Base-by-base conservation (phyloP, 2,888 invertebrate genomes). In the Embidobia sp. region DNA sequence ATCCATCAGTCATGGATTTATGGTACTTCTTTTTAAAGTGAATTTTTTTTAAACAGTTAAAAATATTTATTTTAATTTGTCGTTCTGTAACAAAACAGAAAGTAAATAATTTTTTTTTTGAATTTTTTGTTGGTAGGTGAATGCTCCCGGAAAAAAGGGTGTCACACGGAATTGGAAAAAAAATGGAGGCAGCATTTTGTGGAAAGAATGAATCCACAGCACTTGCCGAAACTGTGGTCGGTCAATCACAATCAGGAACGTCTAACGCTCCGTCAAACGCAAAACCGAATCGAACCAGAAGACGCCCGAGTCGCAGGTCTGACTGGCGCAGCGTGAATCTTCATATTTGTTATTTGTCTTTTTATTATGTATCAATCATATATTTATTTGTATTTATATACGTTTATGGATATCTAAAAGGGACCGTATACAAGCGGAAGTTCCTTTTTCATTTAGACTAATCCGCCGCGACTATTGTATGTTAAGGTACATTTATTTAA, bases 181-280 rank as follows among this genome's bases (percentile, higher is more conserved):
- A 82, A 93, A 70, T 96, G 96, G 96, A 90, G 96, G 6, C 90
- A 93, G 80, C 94, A 96, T 87, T 96, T 96, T 87, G 84, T 96
- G 1, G 85, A 90, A 0, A 91, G 91, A 1, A 96, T 96, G 96
- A 87, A 92, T 51, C 96, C 96, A 0, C 89, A 91, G 76, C 92
- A 90, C 88, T 90, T 96, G 87, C 96, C 96, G 0, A 89, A 91
- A 1, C 89, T 94, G 51, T 96, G 96, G 96, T 95, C 95, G 18
- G 90, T 95, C 15, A 92, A 92, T 81, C 94, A 95, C 87, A 93
- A 93, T 85, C 92, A 93, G 80, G 91, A 94, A 84, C 92, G 93
- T 91, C 91, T 86, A 64, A 82, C 75, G 11, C 85, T 89, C 72
- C 86, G 87, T 35, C 84, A 86, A 44, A 82, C 73, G n/a, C 85